phyloP scores from a whole-genome alignment of 2,888 invertebrate species.

The Lepidochitona cinerea region DNA sequence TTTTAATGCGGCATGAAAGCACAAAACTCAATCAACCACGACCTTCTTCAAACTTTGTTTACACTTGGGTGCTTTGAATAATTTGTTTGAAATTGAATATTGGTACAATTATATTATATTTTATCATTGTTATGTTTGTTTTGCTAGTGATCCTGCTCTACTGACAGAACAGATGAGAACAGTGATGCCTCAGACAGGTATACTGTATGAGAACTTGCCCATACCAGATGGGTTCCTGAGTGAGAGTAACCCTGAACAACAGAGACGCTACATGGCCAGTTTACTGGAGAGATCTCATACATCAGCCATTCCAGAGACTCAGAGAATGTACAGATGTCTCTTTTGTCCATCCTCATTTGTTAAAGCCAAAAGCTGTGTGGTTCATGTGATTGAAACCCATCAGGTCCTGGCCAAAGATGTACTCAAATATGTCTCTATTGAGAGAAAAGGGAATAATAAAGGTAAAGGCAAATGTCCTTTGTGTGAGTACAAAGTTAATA shows the following conservation, averaged over 20 bases:
- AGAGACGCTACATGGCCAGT: conserved; percentile 9
- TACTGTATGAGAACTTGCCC: conserved; percentile 5
- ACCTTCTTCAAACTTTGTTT: no score
- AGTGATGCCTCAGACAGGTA: conserved; percentile 2
- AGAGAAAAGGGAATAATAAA: background rate
- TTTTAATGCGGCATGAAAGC: no score
- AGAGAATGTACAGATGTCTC: conserved; percentile 40
- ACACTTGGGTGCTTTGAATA: no score
- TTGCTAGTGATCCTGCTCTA: background rate
- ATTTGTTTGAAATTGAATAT: no score
- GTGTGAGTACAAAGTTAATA: conserved; percentile 59
- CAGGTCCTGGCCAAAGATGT: conserved; percentile 40
- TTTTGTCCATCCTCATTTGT: conserved; percentile 52
- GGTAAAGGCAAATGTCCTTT: conserved; percentile 48
- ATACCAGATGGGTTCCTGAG: conserved; percentile 5
- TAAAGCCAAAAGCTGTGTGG: conserved; percentile 48
- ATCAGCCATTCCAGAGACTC: conserved; percentile 22
- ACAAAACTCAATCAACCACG: no score
- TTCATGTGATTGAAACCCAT: conserved; percentile 50
- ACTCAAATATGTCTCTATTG: conserved; percentile 17
- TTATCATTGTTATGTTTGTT: background rate
- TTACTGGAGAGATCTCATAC: background rate
- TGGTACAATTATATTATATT: no score
- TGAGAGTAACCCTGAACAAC: conserved; percentile 4
- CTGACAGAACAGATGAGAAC: background rate